Evolutionary conservation across 2,113 vertebrate species (phyloP).

Genomic region (Geothlypis trichas): DNA sequence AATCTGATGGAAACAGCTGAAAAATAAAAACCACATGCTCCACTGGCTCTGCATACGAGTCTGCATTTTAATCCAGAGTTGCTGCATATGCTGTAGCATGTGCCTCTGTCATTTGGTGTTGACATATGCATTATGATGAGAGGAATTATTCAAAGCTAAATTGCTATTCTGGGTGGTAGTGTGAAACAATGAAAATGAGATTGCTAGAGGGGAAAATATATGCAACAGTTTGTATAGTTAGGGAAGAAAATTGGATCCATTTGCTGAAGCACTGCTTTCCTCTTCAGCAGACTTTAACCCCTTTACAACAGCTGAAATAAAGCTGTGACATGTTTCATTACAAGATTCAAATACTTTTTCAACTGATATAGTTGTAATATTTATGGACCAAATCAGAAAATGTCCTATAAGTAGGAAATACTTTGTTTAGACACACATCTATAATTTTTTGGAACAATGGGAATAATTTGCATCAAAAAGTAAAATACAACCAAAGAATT

Average conservation of each 20-base stretch:
- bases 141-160: slow-evolving; percentile 50
- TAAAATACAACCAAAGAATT: background rate
- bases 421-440: background rate
- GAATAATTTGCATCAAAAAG: background rate
- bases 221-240: slow-evolving; percentile 27
- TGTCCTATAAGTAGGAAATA: background rate
- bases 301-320: background rate
- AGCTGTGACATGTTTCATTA: background rate
- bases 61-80: slow-evolving; percentile 40
- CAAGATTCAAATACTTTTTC: background rate
- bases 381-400: background rate
- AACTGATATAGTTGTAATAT: background rate
- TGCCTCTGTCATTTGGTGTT: background rate
- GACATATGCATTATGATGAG: slow-evolving; percentile 52
- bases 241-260: background rate
- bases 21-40: slow-evolving; percentile 36
- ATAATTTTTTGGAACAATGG: background rate
- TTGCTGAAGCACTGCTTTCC: background rate
- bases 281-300: slow-evolving; percentile 8
- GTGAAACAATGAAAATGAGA: slow-evolving; percentile 47
- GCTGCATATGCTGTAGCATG: background rate
- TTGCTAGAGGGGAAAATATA: slow-evolving; percentile 37
- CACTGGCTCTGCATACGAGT: background rate
- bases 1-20: slow-evolving; percentile 20
- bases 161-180: slow-evolving; percentile 30